Base-by-base conservation (phyloP, 35 echinoderm and acorn worm genomes). In the Heliocidaris erythrogramma region DNA sequence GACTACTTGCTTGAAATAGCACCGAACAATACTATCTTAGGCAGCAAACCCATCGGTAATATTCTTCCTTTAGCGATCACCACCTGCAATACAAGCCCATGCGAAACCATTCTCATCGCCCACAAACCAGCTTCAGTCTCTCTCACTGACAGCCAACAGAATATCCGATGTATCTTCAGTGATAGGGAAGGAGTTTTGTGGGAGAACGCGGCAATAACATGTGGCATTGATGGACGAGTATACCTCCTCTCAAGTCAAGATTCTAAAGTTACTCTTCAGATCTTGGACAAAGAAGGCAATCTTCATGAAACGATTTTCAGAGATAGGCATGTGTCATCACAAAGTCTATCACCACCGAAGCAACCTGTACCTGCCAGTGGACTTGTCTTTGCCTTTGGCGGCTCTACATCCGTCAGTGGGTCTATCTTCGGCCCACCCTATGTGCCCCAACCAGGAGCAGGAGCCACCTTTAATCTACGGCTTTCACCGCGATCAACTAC, bases 231-330 rank as follows among this genome's bases (percentile, higher is more conserved):
- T 8, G 21, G 65, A 78, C 65, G 65, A 78, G 27, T 78, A n/a
- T 78, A 27, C 65, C 65, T 78, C 17, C 65, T 78, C n/a, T 78
- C 65, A 27, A 78, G 65, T 78, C 65, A 78, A 78, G 65, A 78
- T 27, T 78, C 65, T 24, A 78, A 78, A 7, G 27, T 78, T 78
- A 5, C 65, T 78, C 65, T 78, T 7, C 65, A 24, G 27, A 78
- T 78, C 27, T 78, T 78, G 65, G 65, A 78, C 65, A 78, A 78
- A n/a, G 65, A 78, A 78, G 65, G 65, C 18, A n/a, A 78, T 78
- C 65, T 78, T 78, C 65, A 78, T 27, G 65, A 78, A 78, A 78
- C 65, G 18, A 78, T 78, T 78, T 78, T 78, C 65, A 78, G 65
- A n/a, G 7, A 78, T 78, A 78, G 65, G 27, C 21, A 10, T 56